Base-by-base conservation (phyloP, 2,113 vertebrate species). In the Ondatra zibethicus region DNA sequence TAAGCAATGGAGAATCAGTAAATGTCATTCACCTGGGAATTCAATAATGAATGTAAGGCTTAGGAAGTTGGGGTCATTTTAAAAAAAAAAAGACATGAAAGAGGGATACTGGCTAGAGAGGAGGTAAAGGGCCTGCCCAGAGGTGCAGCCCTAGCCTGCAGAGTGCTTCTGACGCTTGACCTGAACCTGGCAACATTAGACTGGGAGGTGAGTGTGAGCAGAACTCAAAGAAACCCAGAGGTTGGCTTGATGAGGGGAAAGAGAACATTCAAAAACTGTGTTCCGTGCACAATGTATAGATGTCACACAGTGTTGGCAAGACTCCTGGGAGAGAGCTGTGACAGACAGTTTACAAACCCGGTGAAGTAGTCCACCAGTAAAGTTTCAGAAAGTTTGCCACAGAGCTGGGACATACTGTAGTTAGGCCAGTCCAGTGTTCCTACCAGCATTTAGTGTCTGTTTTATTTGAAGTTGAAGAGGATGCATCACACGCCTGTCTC, bases 401-500 rank as follows among this genome's bases (percentile, higher is more conserved):
- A 85, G 81, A 42, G 16, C 12, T 52, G 73, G 9, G 36, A 16
- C 12, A 21, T 68, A 17, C 17, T 31, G 6, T 52, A 70, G 85
- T 19, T 72, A 25, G 50, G 29, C 36, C 92, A 65, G n/a, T 77
- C 50, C 88, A 27, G 4, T 52, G 4, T 50, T 87, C 55, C 68
- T n/a, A 25, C 82, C 36, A 47, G 47, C 23, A 33, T 52, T 91
- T 70, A 36, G 50, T 55, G 39, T 65, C 92, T 4, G 42, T 50
- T 94, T 70, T 72, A 47, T 76, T 85, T 50, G 55, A 36, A 84
- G 73, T 42, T 92, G 78, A 88, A 90, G 65, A 93, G 3, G 45
- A 4, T 2, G 29, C 1, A 55, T 61, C 31, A 77, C 1, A 33
- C 3, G 81, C 27, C 66, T 94, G 5, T 58, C n/a, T 90, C 72